Evolutionary conservation across 2,797 vertebrate species (phyloP).

Genomic region (Perodicticus potto): DNA sequence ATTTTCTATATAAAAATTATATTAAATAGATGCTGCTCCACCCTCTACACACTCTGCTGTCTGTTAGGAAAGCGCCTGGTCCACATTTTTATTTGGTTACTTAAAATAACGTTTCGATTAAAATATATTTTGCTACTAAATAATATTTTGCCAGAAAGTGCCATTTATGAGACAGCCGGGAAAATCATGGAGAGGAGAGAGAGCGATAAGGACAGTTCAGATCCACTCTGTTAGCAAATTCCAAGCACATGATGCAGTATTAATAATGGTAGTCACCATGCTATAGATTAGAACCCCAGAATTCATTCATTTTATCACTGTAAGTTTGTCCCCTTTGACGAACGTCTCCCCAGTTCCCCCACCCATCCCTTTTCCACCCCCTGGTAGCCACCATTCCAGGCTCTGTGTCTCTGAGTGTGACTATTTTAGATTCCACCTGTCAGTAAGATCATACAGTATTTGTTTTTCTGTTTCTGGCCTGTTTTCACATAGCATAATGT

Average conservation of each 20-base stretch:
- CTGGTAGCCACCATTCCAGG: not conserved
- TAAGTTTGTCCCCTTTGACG: not conserved
- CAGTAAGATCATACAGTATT: not conserved
- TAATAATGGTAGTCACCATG: not conserved
- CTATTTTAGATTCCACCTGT: not conserved
- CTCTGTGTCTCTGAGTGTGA: not conserved
- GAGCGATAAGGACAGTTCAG: not conserved
- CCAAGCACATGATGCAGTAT: not conserved
- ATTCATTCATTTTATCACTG: not conserved
- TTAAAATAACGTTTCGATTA: constrained; percentile 81
- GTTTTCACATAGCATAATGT: not conserved
- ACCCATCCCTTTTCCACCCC: not conserved
- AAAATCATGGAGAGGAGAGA: constrained; percentile 44
- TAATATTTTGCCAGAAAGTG: constrained; percentile 71
- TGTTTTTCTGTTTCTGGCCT: not conserved
- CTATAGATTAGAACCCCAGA: not conserved
- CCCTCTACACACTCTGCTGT: constrained; percentile 83
- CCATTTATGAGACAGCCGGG: constrained; percentile 68
- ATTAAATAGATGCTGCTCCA: constrained; percentile 89
- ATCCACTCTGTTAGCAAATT: not conserved
- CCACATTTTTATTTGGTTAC: constrained; percentile 81
- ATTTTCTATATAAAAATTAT: constrained; percentile 95
- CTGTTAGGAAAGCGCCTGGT: constrained; percentile 74
- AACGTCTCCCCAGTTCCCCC: not conserved
- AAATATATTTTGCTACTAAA: constrained; percentile 83